Evolutionary conservation across 2,888 invertebrate genomes (phyloP), one percentile per base, ranked within the genome.

Genomic region (Phania funesta): DNA sequence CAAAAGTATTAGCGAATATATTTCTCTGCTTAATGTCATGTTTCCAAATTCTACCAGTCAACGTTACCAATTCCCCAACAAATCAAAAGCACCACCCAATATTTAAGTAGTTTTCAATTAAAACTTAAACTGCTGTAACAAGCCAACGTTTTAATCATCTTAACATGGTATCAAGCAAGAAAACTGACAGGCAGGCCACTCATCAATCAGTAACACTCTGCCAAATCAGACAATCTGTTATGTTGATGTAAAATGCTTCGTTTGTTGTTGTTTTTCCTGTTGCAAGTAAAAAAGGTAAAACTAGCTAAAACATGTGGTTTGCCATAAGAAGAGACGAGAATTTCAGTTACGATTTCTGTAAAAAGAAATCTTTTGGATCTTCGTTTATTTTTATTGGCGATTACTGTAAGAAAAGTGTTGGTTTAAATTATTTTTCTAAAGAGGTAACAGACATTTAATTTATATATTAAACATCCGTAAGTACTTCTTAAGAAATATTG

Each of bases 121-220:
- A 26, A 52, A 3, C 20, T 24, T 71, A 13, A 16, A 58, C 38
- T 65, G 29, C 52, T 67, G 68, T 74, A 62, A 74, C 29, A 48
- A 38, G 54, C 16, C 38, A 68, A 79, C 41, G 38, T 60, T 79
- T 74, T 62, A 79, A 79, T 79, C 73, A 68, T 22, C 74, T 62
- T 22, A 56, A 70, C 74, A 62, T 74, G 67, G 68, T 73, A 46
- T 1, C 41, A 41, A 58, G 20, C 38, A 48, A 41, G 41, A 26
- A 54, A 54, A 67, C 41, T 41, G 54, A 20, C 44, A 56, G 35
- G 46, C 26, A 68, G 38, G 38, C 56, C 62, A 70, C 56, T 78
- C 64, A 71, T 78, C 78, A 78, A 78, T 78, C 78, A 78, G 65
- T 58, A 64, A 71, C 64, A 65, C 48, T 54, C 52, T 73, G 29